These are phyloP conservation scores for Parauchenoglanis punctatus DNA, from an alignment of 2,797 vertebrate genomes.

Conservation along the genomic window DNA sequence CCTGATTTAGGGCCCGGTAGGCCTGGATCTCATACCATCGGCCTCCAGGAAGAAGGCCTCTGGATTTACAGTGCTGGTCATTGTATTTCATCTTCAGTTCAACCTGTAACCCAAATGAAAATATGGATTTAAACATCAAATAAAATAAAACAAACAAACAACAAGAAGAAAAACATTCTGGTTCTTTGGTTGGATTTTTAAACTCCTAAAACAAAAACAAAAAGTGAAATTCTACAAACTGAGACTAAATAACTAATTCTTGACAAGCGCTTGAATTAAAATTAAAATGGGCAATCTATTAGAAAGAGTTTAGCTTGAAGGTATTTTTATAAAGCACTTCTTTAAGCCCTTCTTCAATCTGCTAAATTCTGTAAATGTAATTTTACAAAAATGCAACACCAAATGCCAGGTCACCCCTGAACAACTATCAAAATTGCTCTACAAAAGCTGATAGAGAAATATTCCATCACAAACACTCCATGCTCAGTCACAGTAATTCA, in stretches of 20 bases:
- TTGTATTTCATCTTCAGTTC: conserved; percentile 97
- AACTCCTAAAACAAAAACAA: not conserved
- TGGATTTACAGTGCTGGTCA: conserved; percentile 86
- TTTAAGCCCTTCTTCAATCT: not conserved
- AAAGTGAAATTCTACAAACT: not conserved
- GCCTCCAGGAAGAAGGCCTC: conserved; percentile 88
- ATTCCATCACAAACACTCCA: not conserved
- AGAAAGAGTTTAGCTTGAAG: not conserved
- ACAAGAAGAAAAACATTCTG: not conserved
- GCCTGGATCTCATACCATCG: conserved; percentile 99
- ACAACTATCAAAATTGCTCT: not conserved
- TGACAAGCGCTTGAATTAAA: not conserved
- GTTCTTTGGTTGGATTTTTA: not conserved
- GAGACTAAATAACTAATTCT: not conserved
- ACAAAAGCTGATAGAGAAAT: not conserved
- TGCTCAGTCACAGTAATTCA: conserved; percentile 34
- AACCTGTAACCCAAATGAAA: conserved; percentile 75
- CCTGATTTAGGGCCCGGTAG: conserved; percentile 95
- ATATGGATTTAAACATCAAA: not conserved
- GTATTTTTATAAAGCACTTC: not conserved
- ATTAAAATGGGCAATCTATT: not conserved
- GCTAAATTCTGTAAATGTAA: conserved; percentile 2
- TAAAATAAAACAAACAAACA: not conserved
- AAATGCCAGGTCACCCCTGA: not conserved
- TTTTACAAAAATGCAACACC: not conserved